Evolutionary conservation across 2,113 vertebrate species (phyloP), one percentile per base, ranked within the genome.

Genomic region (Montifringilla adamsi): DNA sequence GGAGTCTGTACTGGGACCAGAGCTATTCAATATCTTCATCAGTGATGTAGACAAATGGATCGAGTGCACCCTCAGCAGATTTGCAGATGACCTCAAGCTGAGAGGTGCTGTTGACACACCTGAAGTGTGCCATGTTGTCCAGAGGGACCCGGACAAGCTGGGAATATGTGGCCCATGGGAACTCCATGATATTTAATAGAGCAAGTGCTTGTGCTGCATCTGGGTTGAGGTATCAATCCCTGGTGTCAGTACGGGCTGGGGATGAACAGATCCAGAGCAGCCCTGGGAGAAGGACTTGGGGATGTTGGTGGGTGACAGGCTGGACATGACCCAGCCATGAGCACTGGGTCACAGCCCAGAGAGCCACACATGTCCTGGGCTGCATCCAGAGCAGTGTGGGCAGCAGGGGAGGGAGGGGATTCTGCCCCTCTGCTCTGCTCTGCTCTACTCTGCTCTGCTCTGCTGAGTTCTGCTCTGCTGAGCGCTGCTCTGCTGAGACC

Each of bases 31-130:
- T 30, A 6, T 41, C 10, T 70, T 39, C 19, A 41, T 47, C 4
- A 11, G 1, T 26, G 7, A 1, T 7, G 11, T 4, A 44, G 17
- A 72, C 12, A 18, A 35, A 44, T 17, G 37, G 12, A 33, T 81
- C 0, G 0, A 58, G 6, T 15, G 33, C 44, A 66, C 15, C 21
- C 8, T 74, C 31, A 74, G 22, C 15, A 59, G 0, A 37, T 39
- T 23, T 44, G 18, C 12, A 52, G 44, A 13, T 33, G 26, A 58
- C 18, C 10, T 27, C 22, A 37, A 58, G 44, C 15, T 33, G 44
- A n/a, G 44, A 1, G 21, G 22, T 44, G 31, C 27, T 13, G 12
- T 55, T 72, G 31, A 43, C 17, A 58, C 27, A 44, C 4, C 15
- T 73, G 52, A 66, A 52, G 27, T 52, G 66, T 37, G 18, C 5